These are phyloP conservation scores for Lymantria dispar DNA, from an alignment of 2,888 invertebrate species.

Conservation along the genomic window DNA sequence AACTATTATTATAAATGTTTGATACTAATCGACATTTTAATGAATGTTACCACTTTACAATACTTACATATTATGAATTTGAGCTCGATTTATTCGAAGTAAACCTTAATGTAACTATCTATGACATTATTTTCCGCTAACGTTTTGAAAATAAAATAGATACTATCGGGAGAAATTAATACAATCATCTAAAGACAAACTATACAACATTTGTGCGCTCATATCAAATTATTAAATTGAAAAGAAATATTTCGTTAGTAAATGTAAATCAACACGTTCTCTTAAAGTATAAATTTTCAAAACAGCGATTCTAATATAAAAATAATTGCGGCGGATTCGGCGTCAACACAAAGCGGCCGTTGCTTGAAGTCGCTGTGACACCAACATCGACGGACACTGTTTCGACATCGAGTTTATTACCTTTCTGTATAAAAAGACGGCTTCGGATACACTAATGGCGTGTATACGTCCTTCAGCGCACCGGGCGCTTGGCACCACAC, in stretches of 20 bases:
- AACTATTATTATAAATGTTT: constrained; percentile 56
- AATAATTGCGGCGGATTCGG: constrained; percentile 69
- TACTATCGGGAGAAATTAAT: constrained; percentile 57
- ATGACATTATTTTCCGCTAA: constrained; percentile 45
- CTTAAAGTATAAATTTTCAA: constrained; percentile 57
- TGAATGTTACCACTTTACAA: constrained; percentile 62
- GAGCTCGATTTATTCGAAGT: constrained; percentile 80
- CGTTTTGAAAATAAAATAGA: constrained; percentile 45
- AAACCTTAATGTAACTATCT: constrained; percentile 58
- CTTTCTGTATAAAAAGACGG: constrained; percentile 74
- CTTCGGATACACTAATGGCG: constrained; percentile 66
- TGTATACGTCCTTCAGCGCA: constrained; percentile 64
- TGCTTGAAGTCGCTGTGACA: constrained; percentile 52
- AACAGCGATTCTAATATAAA: constrained; percentile 72
- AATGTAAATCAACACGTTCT: constrained; percentile 56
- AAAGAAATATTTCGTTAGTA: constrained; percentile 56
- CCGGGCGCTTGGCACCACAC: constrained; percentile 75
- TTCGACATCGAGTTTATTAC: constrained; percentile 57
- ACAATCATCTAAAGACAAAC: constrained; percentile 57
- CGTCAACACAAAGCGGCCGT: constrained; percentile 59
- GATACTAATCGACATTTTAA: constrained; percentile 65
- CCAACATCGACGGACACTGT: constrained; percentile 73
- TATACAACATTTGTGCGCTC: constrained; percentile 80
- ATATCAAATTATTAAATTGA: constrained; percentile 67
- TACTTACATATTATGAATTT: constrained; percentile 74